These are phyloP conservation scores for Mamestra configurata DNA, from an alignment of 1,140 invertebrate genomes.

Conservation along the genomic window DNA sequence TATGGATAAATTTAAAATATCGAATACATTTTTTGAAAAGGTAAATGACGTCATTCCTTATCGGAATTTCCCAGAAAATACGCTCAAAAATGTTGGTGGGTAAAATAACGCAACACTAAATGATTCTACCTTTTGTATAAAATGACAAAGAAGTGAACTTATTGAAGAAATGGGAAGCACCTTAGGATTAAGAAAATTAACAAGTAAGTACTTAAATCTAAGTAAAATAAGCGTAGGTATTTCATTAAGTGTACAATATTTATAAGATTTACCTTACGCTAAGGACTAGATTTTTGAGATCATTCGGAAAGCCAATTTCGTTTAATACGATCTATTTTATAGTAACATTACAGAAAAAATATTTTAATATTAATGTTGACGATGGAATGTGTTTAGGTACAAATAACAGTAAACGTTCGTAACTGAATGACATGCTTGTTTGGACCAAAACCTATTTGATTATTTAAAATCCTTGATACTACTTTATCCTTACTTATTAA, in stretches of 20 bases:
- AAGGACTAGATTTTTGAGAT: slow-evolving; percentile 80
- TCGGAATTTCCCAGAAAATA: no score
- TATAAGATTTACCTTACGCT: slow-evolving; percentile 25
- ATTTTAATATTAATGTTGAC: slow-evolving; percentile 3
- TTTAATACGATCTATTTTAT: slow-evolving; percentile 34
- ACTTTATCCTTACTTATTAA: not conserved
- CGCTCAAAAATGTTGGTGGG: no score
- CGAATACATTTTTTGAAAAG: no score
- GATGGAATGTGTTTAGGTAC: not conserved
- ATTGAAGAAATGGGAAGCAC: not conserved
- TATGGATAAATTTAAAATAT: no score
- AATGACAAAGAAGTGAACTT: not conserved
- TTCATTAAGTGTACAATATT: not conserved
- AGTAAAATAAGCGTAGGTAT: slow-evolving; percentile 45
- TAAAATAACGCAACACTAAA: no score
- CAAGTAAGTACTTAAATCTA: slow-evolving; percentile 22
- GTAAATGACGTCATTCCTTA: no score
- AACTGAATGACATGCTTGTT: not conserved
- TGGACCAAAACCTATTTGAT: not conserved
- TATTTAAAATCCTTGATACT: not conserved
- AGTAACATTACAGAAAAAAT: slow-evolving; percentile 25
- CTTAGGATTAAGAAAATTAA: not conserved
- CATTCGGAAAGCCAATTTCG: slow-evolving; percentile 80
- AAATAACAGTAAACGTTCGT: not conserved
- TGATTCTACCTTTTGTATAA: no score